Percentiles rank a stretch among this genome's conserved stretches.
Conservation (phyloP, 2,797 vertebrate genomes). For the Acrossocheilus wenchowensis region DNA sequence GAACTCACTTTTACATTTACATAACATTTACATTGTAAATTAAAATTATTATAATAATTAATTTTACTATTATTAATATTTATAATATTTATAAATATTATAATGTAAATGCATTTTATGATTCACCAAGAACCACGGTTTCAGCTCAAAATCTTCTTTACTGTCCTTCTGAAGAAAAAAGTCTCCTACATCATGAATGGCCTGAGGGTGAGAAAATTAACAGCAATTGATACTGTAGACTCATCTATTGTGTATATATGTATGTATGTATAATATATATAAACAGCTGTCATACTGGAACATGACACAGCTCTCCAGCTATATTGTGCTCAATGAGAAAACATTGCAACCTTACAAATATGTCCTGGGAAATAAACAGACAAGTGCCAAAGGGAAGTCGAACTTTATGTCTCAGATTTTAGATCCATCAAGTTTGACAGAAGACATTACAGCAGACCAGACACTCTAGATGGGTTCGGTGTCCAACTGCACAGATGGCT, state of each 20-base stretch:
- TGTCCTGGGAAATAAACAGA: neutral
- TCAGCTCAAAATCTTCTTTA: neutral
- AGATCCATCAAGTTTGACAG: neutral
- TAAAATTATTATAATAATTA: too few relatives aligned
- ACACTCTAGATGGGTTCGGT: neutral
- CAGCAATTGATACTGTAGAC: neutral
- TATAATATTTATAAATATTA: too few relatives aligned
- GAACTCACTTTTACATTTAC: constrained; percentile 11
- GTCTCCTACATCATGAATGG: neutral
- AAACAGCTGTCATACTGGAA: neutral
- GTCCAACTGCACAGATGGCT: constrained; percentile 28
- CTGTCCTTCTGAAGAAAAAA: neutral
- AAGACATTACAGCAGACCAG: neutral
- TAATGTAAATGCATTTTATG: neutral
- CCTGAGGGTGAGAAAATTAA: neutral
- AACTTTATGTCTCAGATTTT: constrained; percentile 7
- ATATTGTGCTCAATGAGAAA: neutral
- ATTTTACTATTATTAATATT: too few relatives aligned
- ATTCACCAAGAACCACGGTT: neutral
- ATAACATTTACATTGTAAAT: too few relatives aligned
- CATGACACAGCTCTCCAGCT: neutral
- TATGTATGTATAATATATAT: too few relatives aligned
- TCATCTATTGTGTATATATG: neutral
- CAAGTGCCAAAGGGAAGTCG: neutral
- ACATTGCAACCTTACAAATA: constrained; percentile 1